Percentiles rank a stretch among this genome's conserved stretches.
These are phyloP conservation scores for Muntiacus reevesi DNA, from an alignment of 2,113 vertebrate species.

Conservation along the genomic window DNA sequence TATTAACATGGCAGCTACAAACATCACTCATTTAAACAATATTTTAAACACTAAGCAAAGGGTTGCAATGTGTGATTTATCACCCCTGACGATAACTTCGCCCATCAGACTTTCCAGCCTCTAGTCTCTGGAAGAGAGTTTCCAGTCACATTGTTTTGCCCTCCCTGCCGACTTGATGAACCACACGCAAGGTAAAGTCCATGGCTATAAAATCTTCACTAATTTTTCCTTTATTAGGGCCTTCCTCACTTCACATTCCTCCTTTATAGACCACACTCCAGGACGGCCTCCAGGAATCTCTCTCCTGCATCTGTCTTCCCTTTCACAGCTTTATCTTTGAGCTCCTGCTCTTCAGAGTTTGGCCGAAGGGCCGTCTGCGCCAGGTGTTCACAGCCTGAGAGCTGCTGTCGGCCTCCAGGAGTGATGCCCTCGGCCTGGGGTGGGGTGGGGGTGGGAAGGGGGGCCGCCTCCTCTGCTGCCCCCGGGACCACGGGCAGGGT, in stretches of 20 bases:
- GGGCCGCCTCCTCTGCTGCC: accelerated
- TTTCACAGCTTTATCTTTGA: background rate
- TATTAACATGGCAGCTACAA: accelerated
- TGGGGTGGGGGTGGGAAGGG: background rate
- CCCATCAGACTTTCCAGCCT: background rate
- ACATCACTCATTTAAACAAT: background rate
- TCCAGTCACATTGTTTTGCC: accelerated
- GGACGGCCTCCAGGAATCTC: accelerated
- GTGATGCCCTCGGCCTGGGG: no score
- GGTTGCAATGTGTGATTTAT: accelerated
- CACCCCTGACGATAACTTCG: background rate
- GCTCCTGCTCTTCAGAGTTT: background rate
- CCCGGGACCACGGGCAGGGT: accelerated
- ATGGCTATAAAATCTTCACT: accelerated
- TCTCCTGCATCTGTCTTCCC: no score
- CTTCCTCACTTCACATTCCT: accelerated
- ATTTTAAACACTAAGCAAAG: no score
- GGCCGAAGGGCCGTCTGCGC: accelerated
- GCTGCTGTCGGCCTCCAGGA: accelerated
- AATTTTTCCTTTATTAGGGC: background rate
- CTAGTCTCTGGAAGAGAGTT: background rate
- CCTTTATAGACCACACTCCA: no score
- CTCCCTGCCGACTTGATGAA: no score
- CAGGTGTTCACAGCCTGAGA: background rate
- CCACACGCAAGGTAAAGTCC: accelerated